Evolutionary conservation across 2,888 invertebrate species (phyloP).

Genomic region (Caenorhabditis angaria): DNA sequence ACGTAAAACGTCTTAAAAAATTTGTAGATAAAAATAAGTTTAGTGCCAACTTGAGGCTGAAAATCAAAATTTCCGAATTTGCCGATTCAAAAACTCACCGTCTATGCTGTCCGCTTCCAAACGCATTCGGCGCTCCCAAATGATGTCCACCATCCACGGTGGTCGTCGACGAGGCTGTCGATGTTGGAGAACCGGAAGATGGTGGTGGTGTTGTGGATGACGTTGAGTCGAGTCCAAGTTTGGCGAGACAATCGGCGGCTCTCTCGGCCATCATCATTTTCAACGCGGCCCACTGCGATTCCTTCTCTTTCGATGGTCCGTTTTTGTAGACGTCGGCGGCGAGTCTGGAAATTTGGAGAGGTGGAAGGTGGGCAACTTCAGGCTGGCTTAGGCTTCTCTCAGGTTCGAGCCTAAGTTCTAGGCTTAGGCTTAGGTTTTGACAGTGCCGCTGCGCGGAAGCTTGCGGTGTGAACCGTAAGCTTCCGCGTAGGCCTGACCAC

Average conservation of each 20-base stretch:
- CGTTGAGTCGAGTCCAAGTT: conserved; percentile 54
- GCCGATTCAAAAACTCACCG: conserved; percentile 18
- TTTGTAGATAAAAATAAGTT: too few species aligned
- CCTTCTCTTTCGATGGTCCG: conserved; percentile 58
- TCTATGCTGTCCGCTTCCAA: conserved; percentile 54
- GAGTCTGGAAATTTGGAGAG: conserved; percentile 40
- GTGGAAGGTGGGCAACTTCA: too few species aligned
- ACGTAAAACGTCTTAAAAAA: too few species aligned
- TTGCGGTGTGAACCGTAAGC: too few species aligned
- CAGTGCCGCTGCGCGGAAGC: too few species aligned
- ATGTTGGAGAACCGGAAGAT: conserved; percentile 13
- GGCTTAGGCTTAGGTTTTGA: too few species aligned
- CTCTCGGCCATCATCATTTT: conserved; percentile 72
- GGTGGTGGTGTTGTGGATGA: neutral
- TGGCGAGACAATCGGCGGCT: conserved; percentile 67
- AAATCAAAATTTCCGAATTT: neutral
- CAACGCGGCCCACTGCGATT: conserved; percentile 69
- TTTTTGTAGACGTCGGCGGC: conserved; percentile 42
- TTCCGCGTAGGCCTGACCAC: too few species aligned
- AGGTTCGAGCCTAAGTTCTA: too few species aligned
- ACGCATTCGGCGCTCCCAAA: conserved; percentile 25
- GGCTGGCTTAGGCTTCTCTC: too few species aligned
- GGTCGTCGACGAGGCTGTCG: conserved; percentile 26
- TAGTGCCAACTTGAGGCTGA: too few species aligned
- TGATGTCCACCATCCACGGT: conserved; percentile 33